Conservation (phyloP, 2,113 vertebrate species). For the Pollimyrus isidori region DNA sequence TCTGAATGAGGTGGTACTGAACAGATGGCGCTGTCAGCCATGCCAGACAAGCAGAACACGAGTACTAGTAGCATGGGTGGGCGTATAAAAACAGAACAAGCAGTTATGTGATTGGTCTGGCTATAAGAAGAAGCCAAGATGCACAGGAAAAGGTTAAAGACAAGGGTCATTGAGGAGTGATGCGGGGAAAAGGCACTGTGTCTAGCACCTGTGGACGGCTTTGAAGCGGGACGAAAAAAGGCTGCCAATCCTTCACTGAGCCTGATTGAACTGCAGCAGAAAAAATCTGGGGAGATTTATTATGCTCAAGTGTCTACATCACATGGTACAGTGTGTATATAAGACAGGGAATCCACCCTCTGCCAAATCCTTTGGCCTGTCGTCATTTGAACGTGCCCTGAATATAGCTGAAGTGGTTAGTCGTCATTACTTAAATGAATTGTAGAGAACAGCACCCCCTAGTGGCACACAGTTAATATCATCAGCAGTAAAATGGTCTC, state of each 20-base stretch:
- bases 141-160: neutral
- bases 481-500: neutral
- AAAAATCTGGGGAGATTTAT: slow-evolving; percentile 1
- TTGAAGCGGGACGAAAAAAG: neutral
- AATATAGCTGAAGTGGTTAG: neutral
- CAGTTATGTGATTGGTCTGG: neutral
- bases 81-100: neutral
- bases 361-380: slow-evolving; percentile 1
- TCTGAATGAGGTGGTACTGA: neutral
- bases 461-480: neutral
- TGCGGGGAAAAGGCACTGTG: no score
- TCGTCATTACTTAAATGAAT: neutral
- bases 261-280: neutral
- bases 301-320: neutral
- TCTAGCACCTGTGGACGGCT: neutral
- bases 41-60: neutral
- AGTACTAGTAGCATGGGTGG: neutral
- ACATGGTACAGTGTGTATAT: slow-evolving; percentile 2
- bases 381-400: slow-evolving; percentile 7
- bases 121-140: neutral
- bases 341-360: slow-evolving; percentile 11
- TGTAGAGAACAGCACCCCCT: slow-evolving; percentile 4
- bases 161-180: neutral
- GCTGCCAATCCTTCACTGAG: neutral
- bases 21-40: neutral